Percentiles rank a stretch among this genome's conserved stretches.
phyloP scores from a whole-genome alignment of 1,140 invertebrate species.

The Lycorma delicatula region DNA sequence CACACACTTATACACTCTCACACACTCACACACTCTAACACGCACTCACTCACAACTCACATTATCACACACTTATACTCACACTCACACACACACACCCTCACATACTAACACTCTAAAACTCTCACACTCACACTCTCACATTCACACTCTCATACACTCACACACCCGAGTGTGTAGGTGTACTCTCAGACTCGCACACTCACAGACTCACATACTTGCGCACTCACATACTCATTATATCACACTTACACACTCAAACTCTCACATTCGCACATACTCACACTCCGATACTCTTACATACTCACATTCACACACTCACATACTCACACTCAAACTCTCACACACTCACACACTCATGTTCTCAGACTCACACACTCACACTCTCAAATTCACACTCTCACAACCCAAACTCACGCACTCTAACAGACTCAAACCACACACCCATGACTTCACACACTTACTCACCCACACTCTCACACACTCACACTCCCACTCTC shows the following conservation, averaged over 20 bases:
- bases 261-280: neutral
- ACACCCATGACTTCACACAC: no score
- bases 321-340: no score
- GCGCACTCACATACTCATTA: neutral
- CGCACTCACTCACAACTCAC: neutral
- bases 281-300: neutral
- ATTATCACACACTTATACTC: neutral
- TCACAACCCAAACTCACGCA: no score
- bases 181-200: neutral
- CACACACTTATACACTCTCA: neutral
- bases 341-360: no score
- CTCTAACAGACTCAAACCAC: no score
- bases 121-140: neutral
- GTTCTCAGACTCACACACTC: no score
- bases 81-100: neutral
- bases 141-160: neutral
- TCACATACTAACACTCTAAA: neutral
- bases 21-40: neutral
- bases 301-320: no score
- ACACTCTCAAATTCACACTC: no score
- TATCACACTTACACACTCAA: neutral
- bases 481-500: no score
- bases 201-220: neutral
- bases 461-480: no score
- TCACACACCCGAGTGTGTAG: neutral